These are phyloP conservation scores for Acrobasis repandana DNA, from an alignment of 2,888 invertebrate genomes.

Conservation along the genomic window DNA sequence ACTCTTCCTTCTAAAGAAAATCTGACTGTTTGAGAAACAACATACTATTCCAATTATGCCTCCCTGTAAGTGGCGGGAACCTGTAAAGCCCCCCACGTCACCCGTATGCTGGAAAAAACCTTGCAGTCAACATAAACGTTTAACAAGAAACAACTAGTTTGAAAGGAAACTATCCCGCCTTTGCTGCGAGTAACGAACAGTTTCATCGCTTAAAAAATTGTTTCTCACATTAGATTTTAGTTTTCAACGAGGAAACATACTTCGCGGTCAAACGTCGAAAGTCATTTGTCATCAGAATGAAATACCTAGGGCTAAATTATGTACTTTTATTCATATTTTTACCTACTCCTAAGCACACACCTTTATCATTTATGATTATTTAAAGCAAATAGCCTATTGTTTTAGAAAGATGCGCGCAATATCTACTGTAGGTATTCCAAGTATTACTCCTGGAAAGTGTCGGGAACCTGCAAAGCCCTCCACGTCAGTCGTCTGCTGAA, in stretches of 20 bases:
- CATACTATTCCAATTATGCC: slow-evolving; percentile 16
- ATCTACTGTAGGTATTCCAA: no score
- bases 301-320: no score
- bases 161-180: slow-evolving; percentile 48
- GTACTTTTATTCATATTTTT: no score
- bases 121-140: slow-evolving; percentile 56
- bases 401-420: no score
- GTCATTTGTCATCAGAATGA: no score
- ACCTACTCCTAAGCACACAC: no score
- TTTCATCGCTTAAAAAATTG: slow-evolving; percentile 45
- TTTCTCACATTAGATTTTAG: slow-evolving; percentile 34
- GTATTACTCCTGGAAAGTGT: slow-evolving; percentile 15
- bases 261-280: no score
- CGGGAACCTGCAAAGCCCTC: slow-evolving; percentile 2
- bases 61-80: slow-evolving; percentile 10
- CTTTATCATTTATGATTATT: no score
- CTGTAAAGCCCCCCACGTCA: slow-evolving; percentile 17
- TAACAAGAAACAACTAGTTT: slow-evolving; percentile 55
- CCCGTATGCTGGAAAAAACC: slow-evolving; percentile 40
- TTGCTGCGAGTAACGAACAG: slow-evolving; percentile 36
- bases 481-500: slow-evolving; percentile 29
- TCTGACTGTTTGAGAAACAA: slow-evolving; percentile 42
- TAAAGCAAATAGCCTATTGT: no score
- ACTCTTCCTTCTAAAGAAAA: slow-evolving; percentile 29
- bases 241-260: slow-evolving; percentile 16